Percentiles rank a stretch among this genome's conserved stretches.
These are phyloP conservation scores for Heterodera carotae DNA, from an alignment of 1,140 invertebrate species.

Conservation along the genomic window DNA sequence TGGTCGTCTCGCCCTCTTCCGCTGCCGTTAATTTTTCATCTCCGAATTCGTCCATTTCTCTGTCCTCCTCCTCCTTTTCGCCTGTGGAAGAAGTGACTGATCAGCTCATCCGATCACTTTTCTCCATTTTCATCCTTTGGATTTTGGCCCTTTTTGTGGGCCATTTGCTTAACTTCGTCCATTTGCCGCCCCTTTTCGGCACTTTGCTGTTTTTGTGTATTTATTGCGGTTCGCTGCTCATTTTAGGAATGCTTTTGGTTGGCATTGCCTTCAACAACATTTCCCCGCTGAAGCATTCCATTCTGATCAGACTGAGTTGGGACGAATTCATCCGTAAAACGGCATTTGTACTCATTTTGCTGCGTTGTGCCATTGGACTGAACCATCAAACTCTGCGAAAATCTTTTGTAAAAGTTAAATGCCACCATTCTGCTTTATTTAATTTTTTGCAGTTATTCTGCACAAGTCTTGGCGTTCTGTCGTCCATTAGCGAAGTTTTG, in stretches of 20 bases:
- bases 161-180: conserved; percentile 22
- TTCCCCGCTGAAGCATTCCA: conserved; percentile 67
- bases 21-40: not conserved
- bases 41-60: conserved; percentile 18
- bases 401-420: conserved; percentile 76
- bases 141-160: conserved; percentile 34
- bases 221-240: conserved; percentile 5
- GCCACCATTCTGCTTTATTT: conserved; percentile 72
- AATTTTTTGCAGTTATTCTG: conserved; percentile 71
- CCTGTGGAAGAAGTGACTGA: not conserved
- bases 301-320: conserved; percentile 67
- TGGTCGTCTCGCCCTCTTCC: too few relatives aligned
- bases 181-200: conserved; percentile 49
- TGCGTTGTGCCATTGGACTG: conserved; percentile 86
- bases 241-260: conserved; percentile 82
- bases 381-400: conserved; percentile 80
- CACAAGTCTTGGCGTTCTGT: conserved; percentile 44
- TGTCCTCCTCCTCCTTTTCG: too few relatives aligned
- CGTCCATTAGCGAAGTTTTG: conserved; percentile 73
- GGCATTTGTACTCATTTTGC: conserved; percentile 76
- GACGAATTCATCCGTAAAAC: conserved; percentile 60
- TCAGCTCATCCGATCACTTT: conserved; percentile 29
- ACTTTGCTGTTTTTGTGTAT: not conserved
- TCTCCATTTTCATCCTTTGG: conserved; percentile 54
- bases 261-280: conserved; percentile 80